Evolutionary conservation across 1,140 invertebrate genomes (phyloP).

Genomic region (Drosophila subobscura): DNA sequence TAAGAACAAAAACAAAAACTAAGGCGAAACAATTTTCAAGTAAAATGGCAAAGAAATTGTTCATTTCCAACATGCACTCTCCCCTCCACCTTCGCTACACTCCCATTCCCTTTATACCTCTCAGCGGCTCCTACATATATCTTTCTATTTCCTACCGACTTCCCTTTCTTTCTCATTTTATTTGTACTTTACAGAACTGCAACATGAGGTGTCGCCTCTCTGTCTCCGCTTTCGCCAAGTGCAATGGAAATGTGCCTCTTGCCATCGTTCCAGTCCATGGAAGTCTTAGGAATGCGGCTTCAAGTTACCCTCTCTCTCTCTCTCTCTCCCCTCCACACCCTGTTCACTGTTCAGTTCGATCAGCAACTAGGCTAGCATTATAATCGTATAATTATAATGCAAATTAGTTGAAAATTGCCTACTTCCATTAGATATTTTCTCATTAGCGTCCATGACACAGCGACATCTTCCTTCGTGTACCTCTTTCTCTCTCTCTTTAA

Average conservation of each 20-base stretch:
- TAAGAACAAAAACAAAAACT: constrained; percentile 19
- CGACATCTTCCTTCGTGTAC: not conserved
- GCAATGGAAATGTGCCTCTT: constrained; percentile 29
- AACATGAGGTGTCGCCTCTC: constrained; percentile 54
- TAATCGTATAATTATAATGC: constrained; percentile 38
- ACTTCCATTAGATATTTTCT: constrained; percentile 6
- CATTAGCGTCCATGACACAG: constrained; percentile 35
- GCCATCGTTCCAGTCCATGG: constrained; percentile 23
- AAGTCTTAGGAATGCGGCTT: constrained; percentile 55
- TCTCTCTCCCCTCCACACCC: not conserved
- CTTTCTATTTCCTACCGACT: constrained; percentile 2
- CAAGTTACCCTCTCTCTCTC: constrained; percentile 2
- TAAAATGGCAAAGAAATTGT: constrained; percentile 66
- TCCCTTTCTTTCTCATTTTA: constrained; percentile 6
- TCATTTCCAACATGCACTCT: constrained; percentile 53
- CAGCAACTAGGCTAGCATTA: constrained; percentile 26
- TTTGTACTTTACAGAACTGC: constrained; percentile 54
- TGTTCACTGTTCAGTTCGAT: constrained; percentile 7
- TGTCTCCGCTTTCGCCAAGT: constrained; percentile 40
- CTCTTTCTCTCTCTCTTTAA: not conserved
- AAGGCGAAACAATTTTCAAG: constrained; percentile 60
- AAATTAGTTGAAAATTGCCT: constrained; percentile 39
- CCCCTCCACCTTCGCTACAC: not conserved
- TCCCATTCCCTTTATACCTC: not conserved
- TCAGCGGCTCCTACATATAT: not conserved